These are phyloP conservation scores for Hofmannophila pseudospretella DNA, from an alignment of 2,888 invertebrate genomes.

Conservation along the genomic window DNA sequence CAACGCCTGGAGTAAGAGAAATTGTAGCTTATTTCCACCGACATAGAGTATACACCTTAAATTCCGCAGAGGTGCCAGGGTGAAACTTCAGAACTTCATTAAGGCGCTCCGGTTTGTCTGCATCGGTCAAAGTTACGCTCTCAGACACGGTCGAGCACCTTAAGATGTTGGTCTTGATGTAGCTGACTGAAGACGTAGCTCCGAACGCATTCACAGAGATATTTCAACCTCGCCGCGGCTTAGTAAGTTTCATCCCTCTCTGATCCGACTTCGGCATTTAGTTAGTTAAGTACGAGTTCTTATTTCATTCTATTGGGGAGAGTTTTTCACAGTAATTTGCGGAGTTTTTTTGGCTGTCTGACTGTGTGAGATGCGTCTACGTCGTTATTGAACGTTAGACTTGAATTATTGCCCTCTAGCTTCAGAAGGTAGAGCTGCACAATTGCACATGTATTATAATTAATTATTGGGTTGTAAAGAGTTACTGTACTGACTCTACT, in stretches of 20 bases:
- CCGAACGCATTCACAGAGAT: constrained; percentile 29
- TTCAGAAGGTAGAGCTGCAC: no score
- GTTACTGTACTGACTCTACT: no score
- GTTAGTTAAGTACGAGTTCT: no score
- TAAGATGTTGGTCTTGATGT: constrained; percentile 38
- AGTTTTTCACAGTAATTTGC: background rate
- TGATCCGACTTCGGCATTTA: constrained; percentile 36
- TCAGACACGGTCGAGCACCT: constrained; percentile 51
- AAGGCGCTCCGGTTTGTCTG: constrained; percentile 60
- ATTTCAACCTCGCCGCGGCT: constrained; percentile 34
- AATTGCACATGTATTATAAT: no score
- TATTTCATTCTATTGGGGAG: background rate
- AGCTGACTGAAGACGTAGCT: constrained; percentile 40
- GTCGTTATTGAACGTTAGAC: no score
- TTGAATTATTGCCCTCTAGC: no score
- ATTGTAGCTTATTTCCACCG: constrained; percentile 31
- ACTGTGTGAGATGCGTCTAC: no score
- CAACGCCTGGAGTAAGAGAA: constrained; percentile 14
- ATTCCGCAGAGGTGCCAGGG: constrained; percentile 24
- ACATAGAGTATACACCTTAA: constrained; percentile 28
- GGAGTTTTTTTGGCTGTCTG: background rate
- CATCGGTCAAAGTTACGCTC: constrained; percentile 52
- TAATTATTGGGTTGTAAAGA: no score
- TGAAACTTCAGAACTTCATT: constrained; percentile 62
- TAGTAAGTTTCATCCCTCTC: constrained; percentile 35